Percentiles rank a stretch among this genome's conserved stretches.
Conservation (phyloP, 2,888 invertebrate genomes). For the Drosophila fulvimacula region DNA sequence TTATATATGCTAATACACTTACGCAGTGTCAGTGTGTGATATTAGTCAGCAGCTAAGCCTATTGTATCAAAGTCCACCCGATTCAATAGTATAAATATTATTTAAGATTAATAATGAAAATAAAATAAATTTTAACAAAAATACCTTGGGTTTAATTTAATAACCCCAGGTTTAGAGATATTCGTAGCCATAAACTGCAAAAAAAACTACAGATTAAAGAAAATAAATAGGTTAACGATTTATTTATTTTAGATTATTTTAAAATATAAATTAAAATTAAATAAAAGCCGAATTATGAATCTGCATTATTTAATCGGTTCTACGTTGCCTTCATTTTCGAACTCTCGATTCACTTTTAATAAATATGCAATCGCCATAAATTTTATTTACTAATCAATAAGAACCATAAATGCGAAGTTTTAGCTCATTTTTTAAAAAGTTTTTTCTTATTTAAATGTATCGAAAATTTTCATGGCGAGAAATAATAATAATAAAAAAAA, state of each 20-base stretch:
- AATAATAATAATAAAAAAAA: not conserved
- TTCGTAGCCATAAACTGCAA: too few species aligned
- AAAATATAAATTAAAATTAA: too few species aligned
- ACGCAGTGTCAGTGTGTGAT: not conserved
- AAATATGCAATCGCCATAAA: not conserved
- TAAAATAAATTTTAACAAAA: too few species aligned
- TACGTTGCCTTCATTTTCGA: not conserved
- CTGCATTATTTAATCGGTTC: not conserved
- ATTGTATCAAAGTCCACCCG: not conserved
- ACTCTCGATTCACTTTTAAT: not conserved
- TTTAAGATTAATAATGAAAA: too few species aligned
- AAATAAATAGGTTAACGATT: too few species aligned
- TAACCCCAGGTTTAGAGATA: too few species aligned
- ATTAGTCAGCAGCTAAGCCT: not conserved
- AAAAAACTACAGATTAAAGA: too few species aligned
- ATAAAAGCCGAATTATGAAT: too few species aligned
- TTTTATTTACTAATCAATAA: not conserved
- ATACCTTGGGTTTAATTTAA: too few species aligned
- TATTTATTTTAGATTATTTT: too few species aligned
- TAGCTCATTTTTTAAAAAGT: not conserved
- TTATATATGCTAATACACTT: not conserved
- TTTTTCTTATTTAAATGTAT: not conserved
- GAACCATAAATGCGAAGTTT: not conserved
- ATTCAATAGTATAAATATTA: too few species aligned
- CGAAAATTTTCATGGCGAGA: not conserved